Evolutionary conservation across 2,888 invertebrate species (phyloP).

Genomic region (Chydorus sphaericus): DNA sequence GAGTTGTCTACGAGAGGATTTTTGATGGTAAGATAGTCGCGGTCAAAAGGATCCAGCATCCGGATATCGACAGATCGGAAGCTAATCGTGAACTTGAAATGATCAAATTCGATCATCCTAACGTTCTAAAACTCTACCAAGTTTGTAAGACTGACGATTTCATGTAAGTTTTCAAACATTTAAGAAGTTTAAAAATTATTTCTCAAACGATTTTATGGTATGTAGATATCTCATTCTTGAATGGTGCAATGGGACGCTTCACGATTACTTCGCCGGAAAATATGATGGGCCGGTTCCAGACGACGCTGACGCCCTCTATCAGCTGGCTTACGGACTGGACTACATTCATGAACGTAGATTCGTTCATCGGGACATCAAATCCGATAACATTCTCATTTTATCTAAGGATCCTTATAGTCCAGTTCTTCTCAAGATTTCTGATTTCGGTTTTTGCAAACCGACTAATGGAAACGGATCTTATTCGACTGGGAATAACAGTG

Average conservation of each 20-base stretch:
- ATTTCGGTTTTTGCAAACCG: too few relatives aligned
- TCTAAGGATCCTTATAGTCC: too few relatives aligned
- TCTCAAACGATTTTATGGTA: neutral
- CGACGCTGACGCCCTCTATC: too few relatives aligned
- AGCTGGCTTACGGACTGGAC: too few relatives aligned
- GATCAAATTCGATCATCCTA: neutral
- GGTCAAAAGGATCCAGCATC: neutral
- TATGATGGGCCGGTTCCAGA: too few relatives aligned
- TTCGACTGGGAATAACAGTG: too few relatives aligned
- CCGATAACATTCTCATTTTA: too few relatives aligned
- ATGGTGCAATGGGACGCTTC: neutral
- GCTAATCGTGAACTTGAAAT: neutral
- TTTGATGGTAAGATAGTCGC: neutral
- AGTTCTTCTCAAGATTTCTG: too few relatives aligned
- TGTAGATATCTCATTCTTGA: neutral
- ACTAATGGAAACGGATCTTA: too few relatives aligned
- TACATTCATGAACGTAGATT: too few relatives aligned
- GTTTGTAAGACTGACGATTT: neutral
- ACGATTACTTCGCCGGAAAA: neutral
- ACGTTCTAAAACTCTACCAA: neutral
- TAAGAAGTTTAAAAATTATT: neutral
- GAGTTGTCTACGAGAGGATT: neutral
- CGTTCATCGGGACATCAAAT: too few relatives aligned
- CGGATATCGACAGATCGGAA: neutral
- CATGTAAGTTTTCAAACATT: neutral